Conservation (phyloP, 2,888 invertebrate species). For the Antheraea yamamai region DNA sequence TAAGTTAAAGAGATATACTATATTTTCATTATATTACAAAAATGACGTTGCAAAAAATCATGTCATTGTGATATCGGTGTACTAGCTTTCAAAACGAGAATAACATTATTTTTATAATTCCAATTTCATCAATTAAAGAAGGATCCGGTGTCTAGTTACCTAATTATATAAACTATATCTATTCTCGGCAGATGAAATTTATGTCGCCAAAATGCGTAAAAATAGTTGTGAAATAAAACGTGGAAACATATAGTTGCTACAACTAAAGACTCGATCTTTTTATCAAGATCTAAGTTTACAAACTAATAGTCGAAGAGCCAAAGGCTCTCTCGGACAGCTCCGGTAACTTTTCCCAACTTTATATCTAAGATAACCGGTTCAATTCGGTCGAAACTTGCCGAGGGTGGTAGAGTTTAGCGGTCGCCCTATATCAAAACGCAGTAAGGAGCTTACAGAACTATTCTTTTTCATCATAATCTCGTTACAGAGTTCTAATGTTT, state of each 20-base stretch:
- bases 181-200: not conserved
- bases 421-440: slow-evolving; percentile 9
- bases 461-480: slow-evolving; percentile 12
- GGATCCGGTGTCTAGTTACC: not conserved
- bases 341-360: slow-evolving; percentile 31
- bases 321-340: slow-evolving; percentile 24
- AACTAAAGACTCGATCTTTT: slow-evolving; percentile 4
- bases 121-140: not conserved
- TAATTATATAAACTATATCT: not conserved
- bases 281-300: slow-evolving; percentile 21
- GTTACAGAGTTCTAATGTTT: not conserved
- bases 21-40: no score
- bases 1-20: no score
- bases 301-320: slow-evolving; percentile 23
- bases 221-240: not conserved
- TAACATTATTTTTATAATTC: not conserved
- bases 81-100: no score
- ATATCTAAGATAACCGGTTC: slow-evolving; percentile 32
- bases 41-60: no score
- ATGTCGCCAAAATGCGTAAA: not conserved
- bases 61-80: no score
- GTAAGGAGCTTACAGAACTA: slow-evolving; percentile 14
- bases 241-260: not conserved
- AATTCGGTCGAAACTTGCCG: slow-evolving; percentile 30
- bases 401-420: slow-evolving; percentile 24